Evolutionary conservation across 1,140 invertebrate genomes (phyloP).

Genomic region (Dysdera silvatica): DNA sequence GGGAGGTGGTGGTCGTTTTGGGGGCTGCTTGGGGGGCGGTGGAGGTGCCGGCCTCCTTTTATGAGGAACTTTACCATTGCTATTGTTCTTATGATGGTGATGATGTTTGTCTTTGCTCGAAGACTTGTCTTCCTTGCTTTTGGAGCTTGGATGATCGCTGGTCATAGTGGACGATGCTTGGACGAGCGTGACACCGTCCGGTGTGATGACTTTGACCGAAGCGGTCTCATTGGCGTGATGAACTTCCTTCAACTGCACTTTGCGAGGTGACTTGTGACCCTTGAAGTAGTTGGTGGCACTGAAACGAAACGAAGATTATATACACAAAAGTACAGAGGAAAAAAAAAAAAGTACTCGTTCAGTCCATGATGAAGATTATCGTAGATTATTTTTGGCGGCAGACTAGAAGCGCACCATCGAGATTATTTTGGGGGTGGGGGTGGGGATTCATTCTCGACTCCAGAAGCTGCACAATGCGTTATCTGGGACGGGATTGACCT

Average conservation of each 20-base stretch:
- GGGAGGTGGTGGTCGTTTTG: constrained; percentile 17
- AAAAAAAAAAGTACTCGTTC: no score
- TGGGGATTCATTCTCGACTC: no score
- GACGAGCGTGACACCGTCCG: constrained; percentile 23
- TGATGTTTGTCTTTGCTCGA: no score
- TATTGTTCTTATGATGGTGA: no score
- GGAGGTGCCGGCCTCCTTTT: constrained; percentile 13
- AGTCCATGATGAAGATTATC: no score
- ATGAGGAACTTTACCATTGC: constrained; percentile 8
- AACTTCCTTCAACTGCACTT: constrained; percentile 27
- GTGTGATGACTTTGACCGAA: constrained; percentile 23
- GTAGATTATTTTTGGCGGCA: no score
- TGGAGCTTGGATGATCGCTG: neutral
- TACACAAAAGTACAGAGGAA: no score
- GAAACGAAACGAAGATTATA: constrained; percentile 4
- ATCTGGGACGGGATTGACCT: no score
- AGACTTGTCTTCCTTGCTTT: no score
- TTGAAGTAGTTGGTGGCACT: constrained; percentile 21
- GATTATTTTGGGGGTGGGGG: no score
- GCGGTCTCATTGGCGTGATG: constrained; percentile 27
- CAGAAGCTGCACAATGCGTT: no score
- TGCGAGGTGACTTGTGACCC: constrained; percentile 24
- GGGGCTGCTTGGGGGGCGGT: constrained; percentile 19
- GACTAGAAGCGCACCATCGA: no score
- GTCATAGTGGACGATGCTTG: constrained; percentile 5